phyloP scores from a whole-genome alignment of 2,797 vertebrate species.

The Mallotus villosus region DNA sequence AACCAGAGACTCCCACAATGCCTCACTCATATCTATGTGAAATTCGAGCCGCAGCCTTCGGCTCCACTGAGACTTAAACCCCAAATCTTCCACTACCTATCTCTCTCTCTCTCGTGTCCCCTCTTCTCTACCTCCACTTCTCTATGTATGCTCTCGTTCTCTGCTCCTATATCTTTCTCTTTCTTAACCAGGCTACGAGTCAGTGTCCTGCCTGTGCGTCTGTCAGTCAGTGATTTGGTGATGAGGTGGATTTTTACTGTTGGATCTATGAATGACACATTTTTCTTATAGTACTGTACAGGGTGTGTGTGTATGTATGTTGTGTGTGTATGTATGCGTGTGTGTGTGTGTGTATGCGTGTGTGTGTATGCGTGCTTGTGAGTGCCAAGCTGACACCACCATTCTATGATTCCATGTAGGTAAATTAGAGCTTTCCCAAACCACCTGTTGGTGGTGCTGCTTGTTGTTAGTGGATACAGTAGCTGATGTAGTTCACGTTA shows the following conservation, averaged over 20 bases:
- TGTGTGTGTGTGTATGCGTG: no score
- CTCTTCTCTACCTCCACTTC: not conserved
- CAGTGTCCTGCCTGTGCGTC: not conserved
- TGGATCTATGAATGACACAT: not conserved
- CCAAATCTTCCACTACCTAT: not conserved
- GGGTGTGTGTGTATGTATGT: not conserved
- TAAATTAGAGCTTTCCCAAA: not conserved
- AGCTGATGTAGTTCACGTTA: not conserved
- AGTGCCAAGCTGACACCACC: not conserved
- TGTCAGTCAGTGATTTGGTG: not conserved
- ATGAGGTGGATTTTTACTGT: not conserved
- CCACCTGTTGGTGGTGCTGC: not conserved
- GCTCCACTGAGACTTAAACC: no score
- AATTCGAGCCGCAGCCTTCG: no score
- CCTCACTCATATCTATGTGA: not conserved
- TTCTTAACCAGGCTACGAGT: not conserved
- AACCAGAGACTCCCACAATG: conserved; percentile 7
- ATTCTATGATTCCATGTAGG: not conserved
- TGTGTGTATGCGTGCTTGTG: not conserved
- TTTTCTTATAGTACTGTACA: not conserved
- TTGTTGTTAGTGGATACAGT: not conserved
- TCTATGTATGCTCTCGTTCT: not conserved
- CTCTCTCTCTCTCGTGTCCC: not conserved
- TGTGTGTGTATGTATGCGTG: not conserved
- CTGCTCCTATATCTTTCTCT: not conserved